Evolutionary conservation across 2,888 invertebrate species (phyloP).

Genomic region (Anorthoa munda): DNA sequence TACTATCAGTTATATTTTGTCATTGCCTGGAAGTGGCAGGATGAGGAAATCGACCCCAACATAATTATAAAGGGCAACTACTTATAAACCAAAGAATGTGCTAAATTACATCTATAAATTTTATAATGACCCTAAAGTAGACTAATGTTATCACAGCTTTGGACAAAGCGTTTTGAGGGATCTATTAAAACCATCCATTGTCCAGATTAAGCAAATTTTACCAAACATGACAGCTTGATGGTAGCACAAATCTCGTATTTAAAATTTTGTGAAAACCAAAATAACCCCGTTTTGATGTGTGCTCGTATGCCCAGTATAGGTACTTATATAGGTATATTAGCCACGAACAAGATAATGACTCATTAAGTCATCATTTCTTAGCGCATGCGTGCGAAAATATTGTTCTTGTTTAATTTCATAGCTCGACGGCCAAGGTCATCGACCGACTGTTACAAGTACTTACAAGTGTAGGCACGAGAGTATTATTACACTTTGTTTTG

Average conservation of each 20-base stretch:
- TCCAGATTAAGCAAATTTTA: too few species aligned
- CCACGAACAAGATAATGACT: slow-evolving; percentile 28
- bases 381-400: slow-evolving; percentile 64
- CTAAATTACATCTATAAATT: too few species aligned
- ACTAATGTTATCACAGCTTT: too few species aligned
- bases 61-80: too few species aligned
- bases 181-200: too few species aligned
- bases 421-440: slow-evolving; percentile 68
- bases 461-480: slow-evolving; percentile 29
- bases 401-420: slow-evolving; percentile 69
- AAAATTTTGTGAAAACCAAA: neutral
- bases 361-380: slow-evolving; percentile 55
- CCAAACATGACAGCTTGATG: neutral
- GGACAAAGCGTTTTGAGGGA: neutral
- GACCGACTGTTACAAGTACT: slow-evolving; percentile 53
- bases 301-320: neutral
- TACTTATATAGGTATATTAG: slow-evolving; percentile 27
- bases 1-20: too few species aligned
- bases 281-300: neutral
- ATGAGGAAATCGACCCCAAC: too few species aligned
- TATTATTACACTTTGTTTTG: slow-evolving; percentile 16
- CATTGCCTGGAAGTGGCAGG: too few species aligned
- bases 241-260: too few species aligned
- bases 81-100: too few species aligned
- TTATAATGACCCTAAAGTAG: too few species aligned